A percentile compares a stretch with the other conserved stretches of the same genome.
phyloP scores from a whole-genome alignment of 2,113 vertebrate genomes.

The Lasiurus cinereus region DNA sequence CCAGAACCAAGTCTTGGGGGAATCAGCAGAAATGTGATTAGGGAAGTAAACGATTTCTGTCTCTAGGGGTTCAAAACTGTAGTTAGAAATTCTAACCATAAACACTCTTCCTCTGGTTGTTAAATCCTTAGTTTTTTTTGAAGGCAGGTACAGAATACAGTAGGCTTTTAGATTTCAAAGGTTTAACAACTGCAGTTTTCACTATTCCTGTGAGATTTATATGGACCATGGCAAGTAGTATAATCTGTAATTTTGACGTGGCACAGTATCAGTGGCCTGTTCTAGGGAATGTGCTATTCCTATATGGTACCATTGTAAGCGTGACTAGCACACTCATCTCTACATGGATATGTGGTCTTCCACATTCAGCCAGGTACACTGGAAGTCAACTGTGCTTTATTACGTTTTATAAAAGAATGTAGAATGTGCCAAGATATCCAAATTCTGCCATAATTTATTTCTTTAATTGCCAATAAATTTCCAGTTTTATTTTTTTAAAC shows the following conservation, averaged over 20 bases:
- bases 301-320: background rate
- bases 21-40: constrained; percentile 46
- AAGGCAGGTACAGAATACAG: background rate
- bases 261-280: background rate
- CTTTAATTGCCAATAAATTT: constrained; percentile 6
- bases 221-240: background rate
- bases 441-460: background rate
- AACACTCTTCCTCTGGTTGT: background rate
- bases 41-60: constrained; percentile 60
- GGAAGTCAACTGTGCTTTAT: background rate
- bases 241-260: background rate
- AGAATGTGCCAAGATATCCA: background rate
- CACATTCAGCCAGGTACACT: background rate
- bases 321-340: background rate
- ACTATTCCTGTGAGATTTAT: background rate
- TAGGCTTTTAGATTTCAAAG: background rate
- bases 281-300: background rate
- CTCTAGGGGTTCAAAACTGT: constrained; percentile 38
- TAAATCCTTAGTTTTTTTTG: background rate
- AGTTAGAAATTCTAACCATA: constrained; percentile 31
- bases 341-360: background rate
- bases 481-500: constrained; percentile 41
- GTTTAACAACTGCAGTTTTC: background rate
- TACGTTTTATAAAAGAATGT: constrained; percentile 10
- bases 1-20: constrained; percentile 59